Conservation (phyloP, 2,113 vertebrate species). For the Lepidothrix coronata region DNA sequence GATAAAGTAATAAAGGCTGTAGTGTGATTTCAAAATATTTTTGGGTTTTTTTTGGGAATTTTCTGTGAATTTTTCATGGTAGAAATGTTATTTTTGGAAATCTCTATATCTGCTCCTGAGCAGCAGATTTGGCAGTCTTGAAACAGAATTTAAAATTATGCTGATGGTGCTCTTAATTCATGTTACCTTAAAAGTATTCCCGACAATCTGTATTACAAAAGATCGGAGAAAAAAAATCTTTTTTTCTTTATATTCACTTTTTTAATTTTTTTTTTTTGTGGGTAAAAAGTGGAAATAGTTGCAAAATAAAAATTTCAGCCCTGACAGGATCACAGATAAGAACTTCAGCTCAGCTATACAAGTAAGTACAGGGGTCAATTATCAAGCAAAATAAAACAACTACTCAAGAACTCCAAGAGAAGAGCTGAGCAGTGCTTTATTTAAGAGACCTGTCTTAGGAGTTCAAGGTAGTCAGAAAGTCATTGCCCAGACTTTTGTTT, state of each 20-base stretch:
- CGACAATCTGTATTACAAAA: neutral
- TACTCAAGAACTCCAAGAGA: neutral
- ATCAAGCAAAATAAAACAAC: neutral
- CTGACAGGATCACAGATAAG: neutral
- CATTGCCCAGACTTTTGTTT: neutral
- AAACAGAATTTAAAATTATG: neutral
- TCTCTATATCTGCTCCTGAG: neutral
- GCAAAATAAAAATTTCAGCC: neutral
- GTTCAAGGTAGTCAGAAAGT: neutral
- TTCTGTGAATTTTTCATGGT: neutral
- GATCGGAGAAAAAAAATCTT: neutral
- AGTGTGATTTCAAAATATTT: neutral
- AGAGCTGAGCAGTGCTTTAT: neutral
- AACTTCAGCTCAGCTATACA: neutral
- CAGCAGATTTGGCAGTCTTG: conserved; percentile 1
- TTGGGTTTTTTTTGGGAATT: neutral
- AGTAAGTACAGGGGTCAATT: neutral
- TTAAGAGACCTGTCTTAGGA: neutral
- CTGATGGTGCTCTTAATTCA: neutral
- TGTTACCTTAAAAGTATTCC: neutral
- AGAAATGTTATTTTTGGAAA: neutral
- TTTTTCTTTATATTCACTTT: neutral
- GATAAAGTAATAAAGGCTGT: neutral
- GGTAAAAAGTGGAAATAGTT: neutral
- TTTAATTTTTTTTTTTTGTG: no score